Percentiles rank a stretch among this genome's conserved stretches.
These are phyloP conservation scores for Tor tambroides DNA, from an alignment of 2,113 vertebrate genomes.

Conservation along the genomic window DNA sequence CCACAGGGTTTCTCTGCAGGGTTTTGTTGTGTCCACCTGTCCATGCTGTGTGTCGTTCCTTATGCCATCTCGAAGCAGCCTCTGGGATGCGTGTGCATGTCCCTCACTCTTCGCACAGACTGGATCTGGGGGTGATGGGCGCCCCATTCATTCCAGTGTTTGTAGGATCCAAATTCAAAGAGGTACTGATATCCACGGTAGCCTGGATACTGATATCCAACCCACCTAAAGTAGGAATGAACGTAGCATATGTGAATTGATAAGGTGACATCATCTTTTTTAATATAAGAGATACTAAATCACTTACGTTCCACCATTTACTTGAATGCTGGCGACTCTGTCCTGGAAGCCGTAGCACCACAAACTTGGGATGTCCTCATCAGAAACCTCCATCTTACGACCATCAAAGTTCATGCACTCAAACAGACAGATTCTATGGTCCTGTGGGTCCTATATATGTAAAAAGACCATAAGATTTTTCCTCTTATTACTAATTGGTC, in stretches of 20 bases:
- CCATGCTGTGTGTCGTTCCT: constrained; percentile 31
- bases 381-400: constrained; percentile 84
- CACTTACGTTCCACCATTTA: constrained; percentile 82
- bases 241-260: neutral
- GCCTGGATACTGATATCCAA: constrained; percentile 84
- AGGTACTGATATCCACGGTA: constrained; percentile 84
- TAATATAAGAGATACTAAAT: neutral
- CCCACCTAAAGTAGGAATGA: constrained; percentile 73
- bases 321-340: constrained; percentile 79
- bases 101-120: constrained; percentile 82
- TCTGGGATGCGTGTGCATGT: constrained; percentile 81
- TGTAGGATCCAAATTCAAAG: constrained; percentile 78
- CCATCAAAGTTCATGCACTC: constrained; percentile 81
- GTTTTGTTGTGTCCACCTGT: constrained; percentile 43
- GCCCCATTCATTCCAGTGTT: constrained; percentile 86
- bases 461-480: neutral
- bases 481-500: neutral
- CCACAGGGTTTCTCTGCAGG: constrained; percentile 9
- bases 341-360: constrained; percentile 85
- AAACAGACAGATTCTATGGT: constrained; percentile 82
- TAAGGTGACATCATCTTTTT: neutral
- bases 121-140: constrained; percentile 81
- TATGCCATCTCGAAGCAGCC: constrained; percentile 79
- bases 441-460: constrained; percentile 74
- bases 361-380: constrained; percentile 84